phyloP scores from a whole-genome alignment of 2,888 invertebrate species.

The Pheosia tremula region DNA sequence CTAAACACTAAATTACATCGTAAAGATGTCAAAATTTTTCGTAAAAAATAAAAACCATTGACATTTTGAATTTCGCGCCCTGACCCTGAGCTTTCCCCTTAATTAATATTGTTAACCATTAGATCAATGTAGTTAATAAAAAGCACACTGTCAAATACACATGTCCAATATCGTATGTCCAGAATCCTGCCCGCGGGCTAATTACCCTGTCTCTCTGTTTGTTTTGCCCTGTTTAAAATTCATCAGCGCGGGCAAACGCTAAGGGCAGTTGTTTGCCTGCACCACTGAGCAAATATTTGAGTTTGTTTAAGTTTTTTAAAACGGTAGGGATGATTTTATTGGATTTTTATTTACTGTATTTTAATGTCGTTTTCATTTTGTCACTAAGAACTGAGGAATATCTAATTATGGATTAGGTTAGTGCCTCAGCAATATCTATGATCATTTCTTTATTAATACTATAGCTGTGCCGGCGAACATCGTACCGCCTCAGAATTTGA shows the following conservation, averaged over 20 bases:
- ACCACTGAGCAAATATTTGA: conserved; percentile 65
- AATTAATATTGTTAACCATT: neutral
- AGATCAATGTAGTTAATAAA: conserved; percentile 4
- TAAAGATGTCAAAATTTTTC: too few species aligned
- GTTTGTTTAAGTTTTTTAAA: conserved; percentile 69
- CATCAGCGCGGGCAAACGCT: conserved; percentile 47
- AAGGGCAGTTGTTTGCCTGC: conserved; percentile 63
- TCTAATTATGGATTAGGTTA: too few species aligned
- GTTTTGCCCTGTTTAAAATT: conserved; percentile 63
- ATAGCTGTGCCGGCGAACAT: too few species aligned
- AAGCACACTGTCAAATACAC: conserved; percentile 46
- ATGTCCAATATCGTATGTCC: conserved; percentile 53
- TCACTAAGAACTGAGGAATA: neutral
- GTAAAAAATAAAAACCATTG: too few species aligned
- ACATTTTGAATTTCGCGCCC: too few species aligned
- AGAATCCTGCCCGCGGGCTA: conserved; percentile 65
- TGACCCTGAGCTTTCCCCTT: too few species aligned
- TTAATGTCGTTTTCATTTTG: conserved; percentile 37
- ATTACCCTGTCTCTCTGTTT: conserved; percentile 65
- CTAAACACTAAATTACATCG: too few species aligned
- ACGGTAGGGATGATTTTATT: conserved; percentile 47
- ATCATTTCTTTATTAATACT: too few species aligned
- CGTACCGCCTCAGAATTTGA: too few species aligned
- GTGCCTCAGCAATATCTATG: too few species aligned
- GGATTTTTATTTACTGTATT: conserved; percentile 43